phyloP scores from a whole-genome alignment of 2,888 invertebrate genomes.

The Nymphalis c-album region DNA sequence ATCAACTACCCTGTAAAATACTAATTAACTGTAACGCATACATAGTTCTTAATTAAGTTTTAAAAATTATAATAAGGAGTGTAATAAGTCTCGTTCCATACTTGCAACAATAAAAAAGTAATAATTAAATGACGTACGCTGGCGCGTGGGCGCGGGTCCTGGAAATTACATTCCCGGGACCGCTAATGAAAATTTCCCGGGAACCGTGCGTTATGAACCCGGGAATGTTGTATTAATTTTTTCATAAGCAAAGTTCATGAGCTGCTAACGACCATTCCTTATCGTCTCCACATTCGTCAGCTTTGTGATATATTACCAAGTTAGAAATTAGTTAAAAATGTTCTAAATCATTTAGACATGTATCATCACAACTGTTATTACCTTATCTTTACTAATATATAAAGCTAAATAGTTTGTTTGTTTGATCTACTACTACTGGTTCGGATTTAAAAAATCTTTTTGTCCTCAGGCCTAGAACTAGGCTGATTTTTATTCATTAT shows the following conservation, averaged over 20 bases:
- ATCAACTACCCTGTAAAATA: too few species aligned
- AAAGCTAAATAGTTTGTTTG: too few species aligned
- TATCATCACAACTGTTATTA: too few species aligned
- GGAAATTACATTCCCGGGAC: constrained; percentile 33
- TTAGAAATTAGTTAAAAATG: too few species aligned
- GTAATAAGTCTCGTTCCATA: constrained; percentile 10
- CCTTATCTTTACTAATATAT: too few species aligned
- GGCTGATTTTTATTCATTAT: too few species aligned
- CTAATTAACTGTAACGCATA: not conserved
- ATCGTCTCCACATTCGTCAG: not conserved
- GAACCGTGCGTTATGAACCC: constrained; percentile 20
- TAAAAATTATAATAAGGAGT: not conserved
- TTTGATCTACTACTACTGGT: too few species aligned
- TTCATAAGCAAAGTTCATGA: constrained; percentile 12
- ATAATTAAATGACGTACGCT: constrained; percentile 26
- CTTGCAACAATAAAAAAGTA: constrained; percentile 36
- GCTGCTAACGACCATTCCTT: not conserved
- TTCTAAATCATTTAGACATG: too few species aligned
- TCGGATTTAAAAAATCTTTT: too few species aligned
- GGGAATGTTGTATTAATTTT: constrained; percentile 30
- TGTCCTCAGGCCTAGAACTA: too few species aligned
- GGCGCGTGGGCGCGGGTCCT: constrained; percentile 11
- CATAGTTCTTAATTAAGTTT: not conserved
- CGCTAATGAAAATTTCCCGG: constrained; percentile 37
- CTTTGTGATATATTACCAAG: not conserved